Evolutionary conservation across 2,888 invertebrate species (phyloP).

Genomic region (Tiliacea aurago): DNA sequence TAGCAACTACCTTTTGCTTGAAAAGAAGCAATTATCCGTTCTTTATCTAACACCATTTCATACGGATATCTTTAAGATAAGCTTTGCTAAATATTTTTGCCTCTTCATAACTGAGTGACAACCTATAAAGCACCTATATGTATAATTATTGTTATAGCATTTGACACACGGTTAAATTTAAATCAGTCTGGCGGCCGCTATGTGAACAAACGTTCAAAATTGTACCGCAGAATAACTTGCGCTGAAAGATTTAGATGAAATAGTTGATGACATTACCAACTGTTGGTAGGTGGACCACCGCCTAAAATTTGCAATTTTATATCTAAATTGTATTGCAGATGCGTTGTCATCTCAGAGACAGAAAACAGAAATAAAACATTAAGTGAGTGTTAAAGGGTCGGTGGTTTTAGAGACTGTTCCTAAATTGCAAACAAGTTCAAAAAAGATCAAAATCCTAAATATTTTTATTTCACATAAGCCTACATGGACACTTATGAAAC

Average conservation of each 20-base stretch:
- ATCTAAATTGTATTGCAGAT: no score
- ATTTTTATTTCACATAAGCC: no score
- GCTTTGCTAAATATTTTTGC: background rate
- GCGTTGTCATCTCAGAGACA: no score
- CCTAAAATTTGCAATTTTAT: no score
- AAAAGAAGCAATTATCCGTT: background rate
- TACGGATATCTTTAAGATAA: background rate
- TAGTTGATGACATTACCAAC: no score
- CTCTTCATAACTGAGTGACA: background rate
- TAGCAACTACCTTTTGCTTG: background rate
- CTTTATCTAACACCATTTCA: background rate
- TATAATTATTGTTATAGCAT: background rate
- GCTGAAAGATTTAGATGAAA: background rate
- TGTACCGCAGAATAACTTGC: background rate
- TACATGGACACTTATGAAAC: no score
- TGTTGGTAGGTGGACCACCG: no score
- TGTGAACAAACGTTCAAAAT: background rate
- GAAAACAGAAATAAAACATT: no score
- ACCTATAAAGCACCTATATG: background rate
- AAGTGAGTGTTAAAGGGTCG: no score
- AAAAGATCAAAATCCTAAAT: no score
- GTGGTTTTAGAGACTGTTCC: no score
- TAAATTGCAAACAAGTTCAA: no score
- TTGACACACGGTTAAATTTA: background rate
- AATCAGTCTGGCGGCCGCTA: background rate